phyloP scores from a whole-genome alignment of 2,888 invertebrate genomes.

The Mesorhabditis sp. region DNA sequence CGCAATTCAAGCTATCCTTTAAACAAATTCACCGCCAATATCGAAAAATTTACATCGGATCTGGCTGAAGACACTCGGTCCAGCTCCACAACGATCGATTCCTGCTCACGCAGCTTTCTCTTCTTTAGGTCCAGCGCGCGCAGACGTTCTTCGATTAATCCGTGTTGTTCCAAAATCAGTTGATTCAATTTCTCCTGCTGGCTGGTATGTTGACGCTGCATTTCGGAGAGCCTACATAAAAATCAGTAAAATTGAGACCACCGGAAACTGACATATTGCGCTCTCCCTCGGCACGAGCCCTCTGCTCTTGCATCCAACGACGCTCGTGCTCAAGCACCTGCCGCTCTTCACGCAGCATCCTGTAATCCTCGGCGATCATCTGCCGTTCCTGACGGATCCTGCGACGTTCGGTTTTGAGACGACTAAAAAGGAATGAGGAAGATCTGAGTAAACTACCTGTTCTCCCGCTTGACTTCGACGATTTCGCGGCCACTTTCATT shows the following conservation, averaged over 20 bases:
- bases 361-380: neutral
- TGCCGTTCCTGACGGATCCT: too few species aligned
- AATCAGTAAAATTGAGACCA: neutral
- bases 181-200: slow-evolving; percentile 1
- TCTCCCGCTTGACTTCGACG: too few species aligned
- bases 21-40: neutral
- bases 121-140: neutral
- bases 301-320: neutral
- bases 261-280: neutral
- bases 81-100: neutral
- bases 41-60: neutral
- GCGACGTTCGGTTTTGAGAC: too few species aligned
- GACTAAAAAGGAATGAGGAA: too few species aligned
- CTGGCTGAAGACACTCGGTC: neutral
- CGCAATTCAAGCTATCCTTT: neutral
- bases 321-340: neutral
- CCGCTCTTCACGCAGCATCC: neutral
- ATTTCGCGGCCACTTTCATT: too few species aligned
- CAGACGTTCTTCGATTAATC: neutral
- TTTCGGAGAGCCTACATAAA: neutral
- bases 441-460: too few species aligned
- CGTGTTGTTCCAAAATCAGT: neutral
- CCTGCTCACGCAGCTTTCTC: neutral
- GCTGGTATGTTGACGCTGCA: neutral
- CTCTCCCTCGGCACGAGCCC: neutral